Evolutionary conservation across 2,797 vertebrate genomes (phyloP).

Genomic region (Leuciscus waleckii): DNA sequence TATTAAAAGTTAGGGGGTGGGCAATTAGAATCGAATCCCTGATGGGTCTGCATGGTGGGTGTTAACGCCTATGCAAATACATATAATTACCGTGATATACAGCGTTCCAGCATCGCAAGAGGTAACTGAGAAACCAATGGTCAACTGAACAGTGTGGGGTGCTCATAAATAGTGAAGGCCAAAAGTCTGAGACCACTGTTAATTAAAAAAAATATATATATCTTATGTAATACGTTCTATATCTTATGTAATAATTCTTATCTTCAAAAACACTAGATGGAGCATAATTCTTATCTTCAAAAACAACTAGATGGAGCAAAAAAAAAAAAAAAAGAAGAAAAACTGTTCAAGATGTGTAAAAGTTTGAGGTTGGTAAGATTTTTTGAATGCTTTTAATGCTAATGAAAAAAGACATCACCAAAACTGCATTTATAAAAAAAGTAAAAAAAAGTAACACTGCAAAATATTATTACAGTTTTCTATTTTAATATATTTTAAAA

Average conservation of each 20-base stretch:
- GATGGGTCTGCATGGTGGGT: slow-evolving; percentile 43
- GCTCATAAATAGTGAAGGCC: neutral
- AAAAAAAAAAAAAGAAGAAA: no score
- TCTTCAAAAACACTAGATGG: neutral
- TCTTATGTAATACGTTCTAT: neutral
- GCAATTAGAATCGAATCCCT: slow-evolving; percentile 66
- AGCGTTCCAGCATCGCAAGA: neutral
- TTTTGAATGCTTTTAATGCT: neutral
- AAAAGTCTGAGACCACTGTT: neutral
- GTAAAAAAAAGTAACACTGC: neutral
- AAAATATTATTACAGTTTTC: neutral
- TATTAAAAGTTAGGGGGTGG: slow-evolving; percentile 66
- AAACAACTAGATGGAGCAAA: no score
- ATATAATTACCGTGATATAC: slow-evolving; percentile 50
- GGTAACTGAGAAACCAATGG: slow-evolving; percentile 18
- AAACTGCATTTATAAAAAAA: neutral
- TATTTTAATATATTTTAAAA: no score
- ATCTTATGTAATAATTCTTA: neutral
- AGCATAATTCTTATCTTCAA: no score
- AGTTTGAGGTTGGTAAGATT: neutral
- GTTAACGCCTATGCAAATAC: slow-evolving; percentile 28
- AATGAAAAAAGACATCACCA: neutral
- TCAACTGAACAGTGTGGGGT: neutral
- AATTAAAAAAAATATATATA: no score
- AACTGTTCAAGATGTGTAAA: neutral